A percentile compares a stretch with the other conserved stretches of the same genome.
phyloP scores from a whole-genome alignment of 2,888 invertebrate genomes.

The Zhengitettix transpicula region DNA sequence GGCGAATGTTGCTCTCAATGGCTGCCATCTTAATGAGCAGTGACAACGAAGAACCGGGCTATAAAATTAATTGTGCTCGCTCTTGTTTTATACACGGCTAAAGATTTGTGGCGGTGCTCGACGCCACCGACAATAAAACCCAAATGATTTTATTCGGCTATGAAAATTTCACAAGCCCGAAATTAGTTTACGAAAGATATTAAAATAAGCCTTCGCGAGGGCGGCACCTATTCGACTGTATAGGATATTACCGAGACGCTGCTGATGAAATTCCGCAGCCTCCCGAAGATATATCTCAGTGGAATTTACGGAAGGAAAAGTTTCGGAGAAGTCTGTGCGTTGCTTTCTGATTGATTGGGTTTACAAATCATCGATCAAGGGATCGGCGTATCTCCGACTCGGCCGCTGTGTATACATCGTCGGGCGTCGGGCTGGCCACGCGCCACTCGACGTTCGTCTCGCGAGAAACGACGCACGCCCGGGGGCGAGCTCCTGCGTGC shows the following conservation, averaged over 20 bases:
- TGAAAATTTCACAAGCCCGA: constrained; percentile 13
- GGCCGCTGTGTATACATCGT: neutral
- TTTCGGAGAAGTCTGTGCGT: neutral
- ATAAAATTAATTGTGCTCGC: constrained; percentile 15
- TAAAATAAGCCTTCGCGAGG: constrained; percentile 11
- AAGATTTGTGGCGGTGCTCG: constrained; percentile 11
- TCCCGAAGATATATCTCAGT: neutral
- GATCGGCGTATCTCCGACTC: constrained; percentile 5
- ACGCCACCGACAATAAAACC: constrained; percentile 12
- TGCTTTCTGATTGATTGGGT: constrained; percentile 11
- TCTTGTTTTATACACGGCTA: constrained; percentile 11
- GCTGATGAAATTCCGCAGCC: constrained; percentile 6
- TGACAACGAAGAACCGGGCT: constrained; percentile 8
- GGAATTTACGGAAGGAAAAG: neutral
- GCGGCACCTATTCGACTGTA: neutral
- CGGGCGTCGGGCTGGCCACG: neutral
- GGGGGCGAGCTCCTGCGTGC: neutral
- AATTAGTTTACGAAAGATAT: constrained; percentile 15
- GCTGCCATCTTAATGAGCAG: constrained; percentile 12
- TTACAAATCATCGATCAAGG: constrained; percentile 13
- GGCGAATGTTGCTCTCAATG: constrained; percentile 8
- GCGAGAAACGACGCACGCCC: neutral
- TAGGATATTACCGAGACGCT: neutral
- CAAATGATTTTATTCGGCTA: constrained; percentile 14
- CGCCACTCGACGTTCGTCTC: neutral